phyloP scores from a whole-genome alignment of 2,888 invertebrate genomes.

The Melangyna quadrimaculata region DNA sequence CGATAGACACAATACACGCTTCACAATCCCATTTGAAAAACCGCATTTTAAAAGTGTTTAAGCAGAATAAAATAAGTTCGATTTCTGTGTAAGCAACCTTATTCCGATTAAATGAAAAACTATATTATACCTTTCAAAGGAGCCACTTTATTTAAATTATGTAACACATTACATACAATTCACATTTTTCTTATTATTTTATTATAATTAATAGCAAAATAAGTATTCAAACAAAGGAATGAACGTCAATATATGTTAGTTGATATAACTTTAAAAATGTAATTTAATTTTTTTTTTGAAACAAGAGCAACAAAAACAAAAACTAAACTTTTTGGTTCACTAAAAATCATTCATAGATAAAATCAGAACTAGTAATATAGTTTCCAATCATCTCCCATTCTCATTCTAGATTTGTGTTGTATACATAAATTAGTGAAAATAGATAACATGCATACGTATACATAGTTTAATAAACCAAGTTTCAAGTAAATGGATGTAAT shows the following conservation, averaged over 20 bases:
- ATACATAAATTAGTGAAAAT: conserved; percentile 61
- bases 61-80: too few relatives aligned
- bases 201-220: conserved; percentile 17
- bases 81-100: too few relatives aligned
- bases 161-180: conserved; percentile 34
- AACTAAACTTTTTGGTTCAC: conserved; percentile 1
- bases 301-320: background rate
- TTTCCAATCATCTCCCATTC: conserved; percentile 11
- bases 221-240: conserved; percentile 44
- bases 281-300: background rate
- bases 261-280: background rate
- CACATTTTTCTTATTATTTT: conserved; percentile 13
- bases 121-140: conserved; percentile 40
- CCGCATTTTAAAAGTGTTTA: too few relatives aligned
- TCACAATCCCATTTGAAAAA: too few relatives aligned
- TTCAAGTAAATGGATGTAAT: background rate
- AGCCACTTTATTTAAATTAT: conserved; percentile 51
- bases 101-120: background rate
- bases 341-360: background rate
- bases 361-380: background rate
- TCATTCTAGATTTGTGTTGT: conserved; percentile 55
- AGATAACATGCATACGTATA: conserved; percentile 10
- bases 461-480: background rate
- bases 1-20: too few relatives aligned
- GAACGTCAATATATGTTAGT: conserved; percentile 26